Evolutionary conservation across 1,140 invertebrate species (phyloP).

Genomic region (Formica exsecta): DNA sequence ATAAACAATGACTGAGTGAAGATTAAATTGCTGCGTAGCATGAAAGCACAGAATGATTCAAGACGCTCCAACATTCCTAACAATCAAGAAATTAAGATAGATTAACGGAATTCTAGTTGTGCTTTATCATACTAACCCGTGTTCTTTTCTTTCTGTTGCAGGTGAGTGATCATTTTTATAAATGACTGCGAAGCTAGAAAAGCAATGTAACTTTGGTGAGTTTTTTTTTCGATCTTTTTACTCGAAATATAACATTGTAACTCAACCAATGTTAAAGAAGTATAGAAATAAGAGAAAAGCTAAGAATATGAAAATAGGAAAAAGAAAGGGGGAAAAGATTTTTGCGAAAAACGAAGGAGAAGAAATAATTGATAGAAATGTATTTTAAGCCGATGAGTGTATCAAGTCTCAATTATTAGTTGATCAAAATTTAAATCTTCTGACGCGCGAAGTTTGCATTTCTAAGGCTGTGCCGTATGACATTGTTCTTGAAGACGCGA

Average conservation of each 20-base stretch:
- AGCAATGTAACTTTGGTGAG: constrained; percentile 52
- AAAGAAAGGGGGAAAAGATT: constrained; percentile 16
- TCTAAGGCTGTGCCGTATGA: constrained; percentile 11
- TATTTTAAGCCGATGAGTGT: constrained; percentile 82
- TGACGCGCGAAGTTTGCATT: constrained; percentile 78
- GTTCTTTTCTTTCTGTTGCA: constrained; percentile 72
- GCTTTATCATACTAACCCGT: constrained; percentile 30
- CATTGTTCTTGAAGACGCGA: neutral
- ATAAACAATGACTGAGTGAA: constrained; percentile 41
- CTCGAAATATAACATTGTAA: constrained; percentile 31
- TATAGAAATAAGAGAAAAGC: constrained; percentile 4
- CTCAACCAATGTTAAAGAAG: constrained; percentile 14
- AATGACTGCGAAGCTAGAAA: neutral
- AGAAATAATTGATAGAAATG: constrained; percentile 75
- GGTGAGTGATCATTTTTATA: constrained; percentile 68
- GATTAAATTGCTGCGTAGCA: constrained; percentile 34
- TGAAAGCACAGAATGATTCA: constrained; percentile 26
- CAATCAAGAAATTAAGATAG: constrained; percentile 3
- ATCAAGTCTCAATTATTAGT: constrained; percentile 81
- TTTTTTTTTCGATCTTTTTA: constrained; percentile 35
- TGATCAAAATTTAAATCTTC: constrained; percentile 76
- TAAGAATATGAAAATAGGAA: neutral
- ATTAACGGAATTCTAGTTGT: constrained; percentile 13
- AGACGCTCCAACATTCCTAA: neutral
- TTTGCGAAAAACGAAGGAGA: neutral